Percentiles rank a stretch among this genome's conserved stretches.
Evolutionary conservation across 2,888 invertebrate genomes (phyloP).

Genomic region (Choristoneura rosaceana): DNA sequence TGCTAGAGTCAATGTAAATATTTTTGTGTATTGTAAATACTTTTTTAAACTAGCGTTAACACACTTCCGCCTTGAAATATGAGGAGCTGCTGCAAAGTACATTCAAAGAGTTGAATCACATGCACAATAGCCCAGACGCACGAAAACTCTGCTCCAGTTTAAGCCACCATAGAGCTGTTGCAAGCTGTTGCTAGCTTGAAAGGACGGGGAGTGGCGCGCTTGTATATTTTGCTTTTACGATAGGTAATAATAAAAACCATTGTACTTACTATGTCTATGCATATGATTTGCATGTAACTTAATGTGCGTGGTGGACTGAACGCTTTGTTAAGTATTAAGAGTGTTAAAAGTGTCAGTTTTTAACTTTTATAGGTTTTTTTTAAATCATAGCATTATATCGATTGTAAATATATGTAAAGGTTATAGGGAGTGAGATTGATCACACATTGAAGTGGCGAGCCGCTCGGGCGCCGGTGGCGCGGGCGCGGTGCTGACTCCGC

Average conservation of each 20-base stretch:
- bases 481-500: not conserved
- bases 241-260: conserved; percentile 25
- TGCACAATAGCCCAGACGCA: not conserved
- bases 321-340: conserved; percentile 82
- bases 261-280: conserved; percentile 78
- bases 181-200: conserved; percentile 40
- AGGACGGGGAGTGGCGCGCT: conserved; percentile 23
- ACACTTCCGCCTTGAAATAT: conserved; percentile 80
- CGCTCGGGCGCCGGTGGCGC: conserved; percentile 61
- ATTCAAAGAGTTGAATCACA: conserved; percentile 52
- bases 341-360: conserved; percentile 82
- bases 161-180: conserved; percentile 28
- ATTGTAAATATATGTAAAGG: conserved; percentile 53
- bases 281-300: conserved; percentile 78
- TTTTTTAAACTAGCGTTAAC: conserved; percentile 60
- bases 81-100: conserved; percentile 61
- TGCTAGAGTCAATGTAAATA: conserved; percentile 69
- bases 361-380: conserved; percentile 76
- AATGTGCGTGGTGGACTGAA: conserved; percentile 71
- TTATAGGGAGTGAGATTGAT: conserved; percentile 76
- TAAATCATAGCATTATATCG: conserved; percentile 58
- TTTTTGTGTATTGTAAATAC: conserved; percentile 77
- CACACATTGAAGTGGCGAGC: conserved; percentile 57
- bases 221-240: conserved; percentile 38
- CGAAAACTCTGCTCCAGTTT: not conserved